Evolutionary conservation across 2,888 invertebrate genomes (phyloP).

Genomic region (Serrognathus titanus): DNA sequence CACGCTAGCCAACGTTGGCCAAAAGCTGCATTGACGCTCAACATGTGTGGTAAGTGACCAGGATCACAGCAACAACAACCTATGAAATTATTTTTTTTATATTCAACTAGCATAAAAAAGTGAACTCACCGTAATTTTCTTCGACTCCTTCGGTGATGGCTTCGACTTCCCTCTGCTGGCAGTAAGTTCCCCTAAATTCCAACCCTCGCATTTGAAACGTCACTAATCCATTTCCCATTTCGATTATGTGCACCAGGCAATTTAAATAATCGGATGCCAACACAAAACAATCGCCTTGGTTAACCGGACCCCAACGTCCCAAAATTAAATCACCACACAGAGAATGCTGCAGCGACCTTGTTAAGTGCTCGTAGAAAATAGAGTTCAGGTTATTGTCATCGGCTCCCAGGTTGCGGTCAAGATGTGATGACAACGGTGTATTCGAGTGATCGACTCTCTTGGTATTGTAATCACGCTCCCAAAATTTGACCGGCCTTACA

Average conservation of each 20-base stretch:
- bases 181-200: slow-evolving; percentile 98
- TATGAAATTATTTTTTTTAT: slow-evolving; percentile 32
- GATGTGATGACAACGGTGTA: slow-evolving; percentile 88
- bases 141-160: slow-evolving; percentile 97
- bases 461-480: slow-evolving; percentile 98
- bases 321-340: slow-evolving; percentile 89
- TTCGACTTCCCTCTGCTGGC: slow-evolving; percentile 97
- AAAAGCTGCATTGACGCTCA: slow-evolving; percentile 96
- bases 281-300: slow-evolving; percentile 97
- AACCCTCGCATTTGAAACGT: slow-evolving; percentile 97
- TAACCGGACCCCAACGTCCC: slow-evolving; percentile 94
- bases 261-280: slow-evolving; percentile 97
- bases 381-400: slow-evolving; percentile 99
- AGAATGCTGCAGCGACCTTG: slow-evolving; percentile 92
- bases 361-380: slow-evolving; percentile 98
- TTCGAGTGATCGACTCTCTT: slow-evolving; percentile 96
- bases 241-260: slow-evolving; percentile 96
- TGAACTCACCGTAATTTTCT: slow-evolving; percentile 83
- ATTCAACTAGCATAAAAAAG: too few species aligned
- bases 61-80: slow-evolving; percentile 90
- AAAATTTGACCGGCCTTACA: slow-evolving; percentile 98
- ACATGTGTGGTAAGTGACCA: slow-evolving; percentile 80
- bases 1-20: slow-evolving; percentile 96
- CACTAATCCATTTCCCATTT: slow-evolving; percentile 95
- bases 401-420: slow-evolving; percentile 88